Percentiles rank a stretch among this genome's conserved stretches.
Conservation (phyloP, 2,113 vertebrate species). For the Eretmochelys imbricata region DNA sequence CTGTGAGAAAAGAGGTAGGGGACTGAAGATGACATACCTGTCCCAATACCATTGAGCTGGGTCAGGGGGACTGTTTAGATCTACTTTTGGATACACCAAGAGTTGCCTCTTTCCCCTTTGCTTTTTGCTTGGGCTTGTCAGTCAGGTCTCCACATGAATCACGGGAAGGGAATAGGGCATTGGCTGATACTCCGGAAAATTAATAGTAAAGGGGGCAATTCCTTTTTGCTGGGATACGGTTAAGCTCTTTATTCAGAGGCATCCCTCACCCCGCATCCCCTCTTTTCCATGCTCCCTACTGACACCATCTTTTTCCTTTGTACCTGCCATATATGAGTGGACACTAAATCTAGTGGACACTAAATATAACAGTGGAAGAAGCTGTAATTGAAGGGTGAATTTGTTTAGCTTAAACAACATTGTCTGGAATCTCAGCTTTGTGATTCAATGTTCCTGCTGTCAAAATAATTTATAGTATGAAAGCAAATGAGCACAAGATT, state of each 20-base stretch:
- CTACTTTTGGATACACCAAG: neutral
- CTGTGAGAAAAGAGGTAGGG: neutral
- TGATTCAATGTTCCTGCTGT: neutral
- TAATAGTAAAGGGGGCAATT: neutral
- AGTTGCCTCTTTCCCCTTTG: neutral
- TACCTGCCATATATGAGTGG: neutral
- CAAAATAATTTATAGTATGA: neutral
- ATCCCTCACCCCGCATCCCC: neutral
- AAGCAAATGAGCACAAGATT: neutral
- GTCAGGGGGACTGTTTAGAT: accelerated
- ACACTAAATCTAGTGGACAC: neutral
- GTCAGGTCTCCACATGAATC: neutral
- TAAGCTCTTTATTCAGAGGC: neutral
- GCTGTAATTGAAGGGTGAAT: neutral
- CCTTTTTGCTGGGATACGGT: neutral
- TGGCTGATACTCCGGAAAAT: neutral
- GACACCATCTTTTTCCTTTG: neutral
- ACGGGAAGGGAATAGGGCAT: neutral
- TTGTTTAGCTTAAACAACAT: neutral
- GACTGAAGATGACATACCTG: neutral
- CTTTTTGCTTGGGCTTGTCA: neutral
- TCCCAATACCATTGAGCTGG: neutral
- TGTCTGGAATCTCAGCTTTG: neutral
- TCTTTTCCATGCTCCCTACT: neutral
- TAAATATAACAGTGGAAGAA: neutral